Evolutionary conservation across 2,888 invertebrate genomes (phyloP), one percentile per base, ranked within the genome.

Genomic region (Drosophila anceps): DNA sequence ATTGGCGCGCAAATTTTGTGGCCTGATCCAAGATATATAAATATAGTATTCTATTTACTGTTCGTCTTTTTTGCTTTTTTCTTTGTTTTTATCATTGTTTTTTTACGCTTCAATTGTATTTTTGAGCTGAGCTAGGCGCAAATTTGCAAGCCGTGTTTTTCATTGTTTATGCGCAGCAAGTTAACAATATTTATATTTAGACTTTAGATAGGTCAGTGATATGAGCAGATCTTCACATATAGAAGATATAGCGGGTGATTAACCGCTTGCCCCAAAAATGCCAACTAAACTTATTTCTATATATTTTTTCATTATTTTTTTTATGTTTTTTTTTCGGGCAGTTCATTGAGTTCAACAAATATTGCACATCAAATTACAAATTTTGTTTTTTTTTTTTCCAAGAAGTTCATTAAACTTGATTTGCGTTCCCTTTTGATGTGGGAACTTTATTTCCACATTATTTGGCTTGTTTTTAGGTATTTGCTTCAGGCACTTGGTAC

Each of bases 171-270:
- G 63, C 73, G 75, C 70, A 81, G 70, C 54, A 74, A 66, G 54
- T 62, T 71, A 77, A 74, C 63, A 74, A 65, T 48, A 48, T 80
- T 80, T 82, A 71, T 66, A 69, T 79, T 82, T 77, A 20, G 51
- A 20, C 44, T 66, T 79, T 64, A 74, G 81, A 82, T 88, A 84
- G 84, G 84, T 84, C 84, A 88, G 84, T 88, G 76, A 39, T 65
- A 31, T 18, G 46, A 39, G 59, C 69, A 69, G 70, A 69, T 74
- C 55, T 41, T 48, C 60, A 41, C 27, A n/a, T 35, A 53, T 24
- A 9, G 39, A 15, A 39, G 37, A 39, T 35, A 24, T 39, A 24
- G 10, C 54, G 44, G 79, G 60, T 73, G 66, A 27, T 69, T 68
- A 65, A 75, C 69, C 77, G 37, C 24, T 4, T 35, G 12, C 27